These are phyloP conservation scores for Penaeus monodon DNA, from an alignment of 2,888 invertebrate genomes.

Conservation along the genomic window DNA sequence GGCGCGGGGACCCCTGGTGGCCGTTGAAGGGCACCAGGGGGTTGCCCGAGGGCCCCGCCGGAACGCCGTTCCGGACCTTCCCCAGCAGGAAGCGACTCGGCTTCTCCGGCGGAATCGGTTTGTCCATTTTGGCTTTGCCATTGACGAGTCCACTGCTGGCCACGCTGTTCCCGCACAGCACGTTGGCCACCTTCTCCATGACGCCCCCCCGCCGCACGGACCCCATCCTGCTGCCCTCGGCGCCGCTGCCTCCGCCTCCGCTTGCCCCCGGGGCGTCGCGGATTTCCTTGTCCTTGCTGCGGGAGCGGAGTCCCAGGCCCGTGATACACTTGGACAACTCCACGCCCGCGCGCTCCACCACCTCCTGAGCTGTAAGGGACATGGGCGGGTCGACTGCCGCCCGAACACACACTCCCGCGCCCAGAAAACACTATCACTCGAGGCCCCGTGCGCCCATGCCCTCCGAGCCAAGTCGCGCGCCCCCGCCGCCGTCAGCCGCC, in stretches of 20 bases:
- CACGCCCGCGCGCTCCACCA: conserved; percentile 91
- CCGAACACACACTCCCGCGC: conserved; percentile 6
- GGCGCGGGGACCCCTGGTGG: conserved; percentile 68
- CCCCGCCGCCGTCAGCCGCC: conserved; percentile 10
- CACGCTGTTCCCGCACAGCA: conserved; percentile 81
- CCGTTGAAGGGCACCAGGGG: conserved; percentile 71
- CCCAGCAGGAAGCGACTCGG: conserved; percentile 65
- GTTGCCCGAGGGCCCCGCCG: conserved; percentile 67
- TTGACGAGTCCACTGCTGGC: conserved; percentile 66
- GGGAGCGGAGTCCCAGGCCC: conserved; percentile 72
- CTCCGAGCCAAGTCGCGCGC: conserved; percentile 3
- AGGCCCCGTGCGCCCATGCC: background rate
- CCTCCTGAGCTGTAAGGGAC: conserved; percentile 76
- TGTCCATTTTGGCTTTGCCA: conserved; percentile 55
- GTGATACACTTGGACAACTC: conserved; percentile 89
- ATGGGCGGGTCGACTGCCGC: conserved; percentile 48
- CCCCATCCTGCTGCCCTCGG: conserved; percentile 68
- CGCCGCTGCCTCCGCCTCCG: conserved; percentile 18
- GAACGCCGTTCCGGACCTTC: conserved; percentile 62
- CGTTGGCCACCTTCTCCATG: conserved; percentile 89
- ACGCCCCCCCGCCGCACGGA: conserved; percentile 74
- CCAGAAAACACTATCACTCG: background rate
- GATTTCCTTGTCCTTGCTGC: conserved; percentile 79
- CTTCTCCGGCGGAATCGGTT: conserved; percentile 65
- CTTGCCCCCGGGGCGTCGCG: conserved; percentile 69